A percentile compares a stretch with the other conserved stretches of the same genome.
These are phyloP conservation scores for Saturnia japonica DNA, from an alignment of 2,888 invertebrate species.

Conservation along the genomic window DNA sequence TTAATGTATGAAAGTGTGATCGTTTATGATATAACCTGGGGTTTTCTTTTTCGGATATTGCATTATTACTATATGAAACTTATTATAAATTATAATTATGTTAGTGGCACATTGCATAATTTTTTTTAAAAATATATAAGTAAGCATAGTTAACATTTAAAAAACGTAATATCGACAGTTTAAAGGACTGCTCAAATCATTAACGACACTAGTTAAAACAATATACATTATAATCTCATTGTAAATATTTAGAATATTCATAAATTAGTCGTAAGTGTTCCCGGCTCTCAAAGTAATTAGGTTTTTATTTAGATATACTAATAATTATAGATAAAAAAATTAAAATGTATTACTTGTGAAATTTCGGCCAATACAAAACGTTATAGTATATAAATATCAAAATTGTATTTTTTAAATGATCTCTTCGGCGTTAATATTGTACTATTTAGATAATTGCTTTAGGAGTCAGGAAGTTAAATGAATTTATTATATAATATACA, in stretches of 20 bases:
- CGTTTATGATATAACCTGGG: constrained; percentile 60
- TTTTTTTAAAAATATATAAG: constrained; percentile 42
- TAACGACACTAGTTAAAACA: constrained; percentile 78
- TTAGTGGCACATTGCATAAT: constrained; percentile 8
- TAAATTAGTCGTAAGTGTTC: constrained; percentile 72
- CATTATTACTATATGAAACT: constrained; percentile 25
- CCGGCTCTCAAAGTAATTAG: constrained; percentile 82
- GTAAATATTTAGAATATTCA: constrained; percentile 74
- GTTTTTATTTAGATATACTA: constrained; percentile 71
- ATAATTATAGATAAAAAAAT: constrained; percentile 53
- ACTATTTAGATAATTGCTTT: constrained; percentile 73
- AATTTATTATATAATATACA: constrained; percentile 76
- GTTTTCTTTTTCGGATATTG: constrained; percentile 47
- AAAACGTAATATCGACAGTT: constrained; percentile 44
- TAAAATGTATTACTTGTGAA: constrained; percentile 61
- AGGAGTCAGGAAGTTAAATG: constrained; percentile 79
- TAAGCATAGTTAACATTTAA: constrained; percentile 44
- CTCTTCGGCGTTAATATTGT: constrained; percentile 74
- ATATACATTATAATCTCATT: constrained; percentile 78
- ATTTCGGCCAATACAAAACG: constrained; percentile 77
- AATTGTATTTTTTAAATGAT: constrained; percentile 81
- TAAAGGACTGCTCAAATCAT: constrained; percentile 76
- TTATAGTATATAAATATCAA: constrained; percentile 58
- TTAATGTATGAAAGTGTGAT: constrained; percentile 32
- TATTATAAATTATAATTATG: neutral